A percentile compares a stretch with the other conserved stretches of the same genome.
Evolutionary conservation across 2,888 invertebrate genomes (phyloP).

Genomic region (Xylophagus ater): DNA sequence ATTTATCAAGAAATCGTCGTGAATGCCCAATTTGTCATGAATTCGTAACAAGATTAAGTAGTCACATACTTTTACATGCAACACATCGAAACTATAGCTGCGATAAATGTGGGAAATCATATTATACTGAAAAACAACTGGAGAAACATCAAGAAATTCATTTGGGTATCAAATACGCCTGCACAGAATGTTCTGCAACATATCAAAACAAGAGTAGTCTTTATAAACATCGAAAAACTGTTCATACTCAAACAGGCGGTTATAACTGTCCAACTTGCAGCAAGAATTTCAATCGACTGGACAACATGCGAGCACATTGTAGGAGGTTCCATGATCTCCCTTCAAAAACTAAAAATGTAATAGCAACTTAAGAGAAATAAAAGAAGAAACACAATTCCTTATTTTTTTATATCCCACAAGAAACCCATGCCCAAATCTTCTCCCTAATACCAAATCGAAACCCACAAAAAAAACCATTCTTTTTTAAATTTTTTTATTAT

Average conservation of each 20-base stretch:
- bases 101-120: constrained; percentile 8
- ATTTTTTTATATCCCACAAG: no score
- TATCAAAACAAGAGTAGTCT: constrained; percentile 6
- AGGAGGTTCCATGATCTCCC: no score
- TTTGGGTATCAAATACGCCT: neutral
- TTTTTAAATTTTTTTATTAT: no score
- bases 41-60: constrained; percentile 5
- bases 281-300: constrained; percentile 7
- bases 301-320: constrained; percentile 11
- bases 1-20: constrained; percentile 7
- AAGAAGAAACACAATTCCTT: no score
- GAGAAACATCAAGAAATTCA: constrained; percentile 7
- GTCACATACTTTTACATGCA: constrained; percentile 8
- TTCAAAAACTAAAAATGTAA: no score
- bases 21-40: constrained; percentile 12
- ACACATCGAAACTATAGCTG: constrained; percentile 5
- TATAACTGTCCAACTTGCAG: constrained; percentile 6
- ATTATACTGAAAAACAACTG: constrained; percentile 2
- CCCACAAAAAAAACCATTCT: no score
- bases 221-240: constrained; percentile 10
- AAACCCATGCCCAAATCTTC: no score
- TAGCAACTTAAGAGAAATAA: no score
- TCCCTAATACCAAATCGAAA: no score
- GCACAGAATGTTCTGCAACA: constrained; percentile 3
- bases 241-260: neutral